phyloP scores from a whole-genome alignment of 2,888 invertebrate genomes.

The Hypolimnas misippus region DNA sequence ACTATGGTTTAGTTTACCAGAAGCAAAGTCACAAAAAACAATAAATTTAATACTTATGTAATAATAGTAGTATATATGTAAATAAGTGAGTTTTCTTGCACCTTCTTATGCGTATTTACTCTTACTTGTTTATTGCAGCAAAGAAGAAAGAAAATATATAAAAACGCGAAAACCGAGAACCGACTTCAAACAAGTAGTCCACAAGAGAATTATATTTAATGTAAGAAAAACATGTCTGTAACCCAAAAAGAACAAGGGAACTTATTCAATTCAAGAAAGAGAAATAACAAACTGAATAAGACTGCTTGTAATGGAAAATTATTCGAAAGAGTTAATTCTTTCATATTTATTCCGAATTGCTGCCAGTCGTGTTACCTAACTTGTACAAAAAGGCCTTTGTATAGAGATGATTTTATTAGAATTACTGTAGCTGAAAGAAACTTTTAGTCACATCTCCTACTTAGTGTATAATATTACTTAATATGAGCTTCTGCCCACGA shows the following conservation, averaged over 20 bases:
- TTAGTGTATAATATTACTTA: background rate
- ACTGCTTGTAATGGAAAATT: constrained; percentile 12
- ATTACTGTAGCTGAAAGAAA: background rate
- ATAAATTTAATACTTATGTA: too few species aligned
- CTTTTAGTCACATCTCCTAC: background rate
- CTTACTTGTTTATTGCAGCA: too few species aligned
- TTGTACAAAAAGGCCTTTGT: background rate
- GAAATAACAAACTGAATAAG: constrained; percentile 17
- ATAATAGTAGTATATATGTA: too few species aligned
- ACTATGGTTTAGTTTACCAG: too few species aligned
- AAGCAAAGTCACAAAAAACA: too few species aligned
- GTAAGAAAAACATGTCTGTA: constrained; percentile 16
- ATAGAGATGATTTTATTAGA: background rate
- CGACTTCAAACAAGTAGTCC: constrained; percentile 26
- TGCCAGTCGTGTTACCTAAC: background rate
- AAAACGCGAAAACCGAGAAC: constrained; percentile 7
- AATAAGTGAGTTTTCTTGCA: too few species aligned
- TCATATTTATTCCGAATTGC: constrained; percentile 3
- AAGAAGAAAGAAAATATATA: too few species aligned
- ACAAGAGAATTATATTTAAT: constrained; percentile 18
- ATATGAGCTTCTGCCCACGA: too few species aligned
- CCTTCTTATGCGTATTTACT: too few species aligned
- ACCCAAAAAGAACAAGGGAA: constrained; percentile 10
- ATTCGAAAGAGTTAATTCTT: constrained; percentile 13
- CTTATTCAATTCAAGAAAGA: constrained; percentile 23